Percentiles rank a stretch among this genome's conserved stretches.
Conservation (phyloP, 2,113 vertebrate genomes). For the Cyphomyrus discorhynchus region DNA sequence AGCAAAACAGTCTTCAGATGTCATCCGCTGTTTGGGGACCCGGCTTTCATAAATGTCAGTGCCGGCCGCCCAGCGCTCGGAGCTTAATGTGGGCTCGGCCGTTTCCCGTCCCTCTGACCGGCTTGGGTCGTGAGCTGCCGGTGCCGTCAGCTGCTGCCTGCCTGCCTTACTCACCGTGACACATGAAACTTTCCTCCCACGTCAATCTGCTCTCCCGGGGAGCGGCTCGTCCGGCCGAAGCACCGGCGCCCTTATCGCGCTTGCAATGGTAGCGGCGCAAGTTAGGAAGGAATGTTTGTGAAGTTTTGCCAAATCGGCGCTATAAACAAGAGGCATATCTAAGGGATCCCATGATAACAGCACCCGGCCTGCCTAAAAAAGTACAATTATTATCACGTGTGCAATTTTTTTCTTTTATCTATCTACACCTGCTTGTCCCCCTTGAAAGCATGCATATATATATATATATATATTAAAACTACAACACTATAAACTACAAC, state of each 20-base stretch:
- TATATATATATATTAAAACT: too few species aligned
- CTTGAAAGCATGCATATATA: too few species aligned
- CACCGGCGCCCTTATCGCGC: not conserved
- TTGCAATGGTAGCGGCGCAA: not conserved
- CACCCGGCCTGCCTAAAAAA: not conserved
- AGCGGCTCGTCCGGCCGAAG: not conserved
- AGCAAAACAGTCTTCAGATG: not conserved
- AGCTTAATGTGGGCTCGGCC: not conserved
- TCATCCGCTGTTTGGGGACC: not conserved
- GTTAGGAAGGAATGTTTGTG: not conserved
- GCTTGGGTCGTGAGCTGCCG: not conserved
- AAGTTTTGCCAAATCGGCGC: not conserved
- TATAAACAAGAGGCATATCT: not conserved
- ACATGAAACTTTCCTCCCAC: constrained; percentile 8
- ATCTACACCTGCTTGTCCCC: too few species aligned
- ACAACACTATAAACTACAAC: not conserved
- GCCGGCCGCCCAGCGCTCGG: not conserved
- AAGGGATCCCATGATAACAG: not conserved
- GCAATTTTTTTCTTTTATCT: too few species aligned
- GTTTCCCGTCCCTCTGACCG: not conserved
- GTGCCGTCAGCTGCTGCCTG: not conserved
- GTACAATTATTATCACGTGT: too few species aligned
- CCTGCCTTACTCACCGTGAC: constrained; percentile 10
- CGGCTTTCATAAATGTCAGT: not conserved
- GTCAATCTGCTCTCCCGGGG: not conserved